phyloP scores from a whole-genome alignment of 2,888 invertebrate genomes.

The Rotaria macrura region DNA sequence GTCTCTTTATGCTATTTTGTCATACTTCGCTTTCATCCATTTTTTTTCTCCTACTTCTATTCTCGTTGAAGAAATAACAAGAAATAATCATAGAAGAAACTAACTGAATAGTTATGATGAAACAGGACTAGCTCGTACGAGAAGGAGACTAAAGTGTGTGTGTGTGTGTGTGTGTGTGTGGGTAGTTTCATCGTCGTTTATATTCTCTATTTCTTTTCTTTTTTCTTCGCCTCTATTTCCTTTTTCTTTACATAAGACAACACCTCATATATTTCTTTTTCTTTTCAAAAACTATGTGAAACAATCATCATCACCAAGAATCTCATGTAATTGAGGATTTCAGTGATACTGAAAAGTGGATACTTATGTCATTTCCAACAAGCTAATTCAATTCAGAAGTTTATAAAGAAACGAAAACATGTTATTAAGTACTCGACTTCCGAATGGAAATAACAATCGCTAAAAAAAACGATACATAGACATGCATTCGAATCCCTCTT shows the following conservation, averaged over 20 bases:
- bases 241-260: not conserved
- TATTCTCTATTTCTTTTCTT: not conserved
- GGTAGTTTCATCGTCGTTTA: not conserved
- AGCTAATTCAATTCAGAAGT: too few species aligned
- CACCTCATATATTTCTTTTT: not conserved
- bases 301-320: not conserved
- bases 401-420: not conserved
- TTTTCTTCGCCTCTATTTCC: not conserved
- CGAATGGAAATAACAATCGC: not conserved
- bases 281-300: not conserved
- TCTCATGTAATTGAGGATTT: not conserved
- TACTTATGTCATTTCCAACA: not conserved
- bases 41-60: not conserved
- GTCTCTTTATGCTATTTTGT: not conserved
- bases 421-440: not conserved
- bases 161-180: not conserved
- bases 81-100: not conserved
- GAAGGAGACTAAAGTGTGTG: not conserved
- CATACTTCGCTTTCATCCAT: not conserved
- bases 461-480: too few species aligned
- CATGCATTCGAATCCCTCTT: too few species aligned
- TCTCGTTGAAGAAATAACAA: not conserved
- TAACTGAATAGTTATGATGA: not conserved
- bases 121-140: not conserved
- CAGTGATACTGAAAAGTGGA: not conserved